Evolutionary conservation across 2,888 invertebrate genomes (phyloP), one percentile per base, ranked within the genome.

Genomic region (Tetranychus truncatus): DNA sequence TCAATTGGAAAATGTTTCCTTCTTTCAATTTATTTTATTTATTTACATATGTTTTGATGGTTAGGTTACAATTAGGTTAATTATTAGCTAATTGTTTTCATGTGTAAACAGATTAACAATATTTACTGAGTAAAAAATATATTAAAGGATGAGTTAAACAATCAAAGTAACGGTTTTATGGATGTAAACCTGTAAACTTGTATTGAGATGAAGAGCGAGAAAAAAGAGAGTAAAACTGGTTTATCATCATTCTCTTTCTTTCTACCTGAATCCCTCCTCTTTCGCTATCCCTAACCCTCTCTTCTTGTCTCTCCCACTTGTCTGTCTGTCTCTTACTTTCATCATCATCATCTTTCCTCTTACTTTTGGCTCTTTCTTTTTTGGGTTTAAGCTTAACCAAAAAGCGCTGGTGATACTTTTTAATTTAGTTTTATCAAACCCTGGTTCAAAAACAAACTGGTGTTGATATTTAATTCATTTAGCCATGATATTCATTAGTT

Each of bases 251-350:
- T 69, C 69, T 69, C 21, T 69, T 21, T 69, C 69, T 69, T 21
- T 69, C 69, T 69, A 11, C 21, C 67, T 69, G n/a, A 11, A 69
- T 21, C 20, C 69, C 20, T 21, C n/a, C 67, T 67, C 20, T 67
- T 21, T 67, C 20, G 8, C 67, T 67, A 9, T 11, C 3, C 1
- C 67, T n/a, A 9, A 8, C 67, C n/a, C 20, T 67, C 67, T 67
- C 67, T n/a, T 4, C 8, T n/a, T 67, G 20, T 67, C 67, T 69
- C 69, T 69, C 69, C 20, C 66, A 20, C 66, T 66, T 20, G 24
- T 69, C 69, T 69, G 20, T 69, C 69, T 69, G 20, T 69, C 69
- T 69, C 21, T 69, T 21, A 6, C 69, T 69, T 8, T 69, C 69
- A 69, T n/a, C 24, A 18, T 67, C 67, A 55, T 55, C 55, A 15